phyloP scores from a whole-genome alignment of 2,888 invertebrate species.

The Formica aserva region DNA sequence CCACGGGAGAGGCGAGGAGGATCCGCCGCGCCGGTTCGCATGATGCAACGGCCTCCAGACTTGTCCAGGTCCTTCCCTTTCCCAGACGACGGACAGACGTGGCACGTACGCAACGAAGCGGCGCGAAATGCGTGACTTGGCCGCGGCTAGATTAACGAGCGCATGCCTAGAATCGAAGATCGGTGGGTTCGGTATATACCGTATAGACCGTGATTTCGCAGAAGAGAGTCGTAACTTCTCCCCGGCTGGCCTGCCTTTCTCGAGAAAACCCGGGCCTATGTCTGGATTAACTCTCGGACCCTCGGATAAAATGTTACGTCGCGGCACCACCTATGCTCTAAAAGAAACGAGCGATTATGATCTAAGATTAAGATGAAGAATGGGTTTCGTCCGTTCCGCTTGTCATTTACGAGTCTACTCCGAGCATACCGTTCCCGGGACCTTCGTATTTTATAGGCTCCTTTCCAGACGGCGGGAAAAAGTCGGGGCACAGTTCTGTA shows the following conservation, averaged over 20 bases:
- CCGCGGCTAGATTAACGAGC: slow-evolving; percentile 80
- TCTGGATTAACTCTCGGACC: neutral
- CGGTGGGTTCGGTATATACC: slow-evolving; percentile 32
- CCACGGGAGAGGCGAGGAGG: slow-evolving; percentile 27
- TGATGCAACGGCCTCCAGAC: slow-evolving; percentile 77
- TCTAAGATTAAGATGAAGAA: neutral
- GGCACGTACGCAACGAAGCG: slow-evolving; percentile 82
- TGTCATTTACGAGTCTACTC: neutral
- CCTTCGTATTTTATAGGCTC: neutral
- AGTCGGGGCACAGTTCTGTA: slow-evolving; percentile 30
- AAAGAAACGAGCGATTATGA: neutral
- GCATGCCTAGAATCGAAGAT: slow-evolving; percentile 77
- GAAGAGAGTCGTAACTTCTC: slow-evolving; percentile 63
- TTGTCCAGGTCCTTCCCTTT: slow-evolving; percentile 77
- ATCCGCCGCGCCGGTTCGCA: slow-evolving; percentile 65
- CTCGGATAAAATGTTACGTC: slow-evolving; percentile 4
- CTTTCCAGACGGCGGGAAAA: neutral
- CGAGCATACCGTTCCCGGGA: neutral
- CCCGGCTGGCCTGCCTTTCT: neutral
- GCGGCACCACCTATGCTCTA: neutral
- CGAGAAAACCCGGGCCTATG: neutral
- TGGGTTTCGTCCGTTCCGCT: neutral
- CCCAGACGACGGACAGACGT: slow-evolving; percentile 83
- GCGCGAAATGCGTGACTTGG: slow-evolving; percentile 83
- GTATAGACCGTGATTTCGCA: slow-evolving; percentile 63